Evolutionary conservation across 2,113 vertebrate species (phyloP).

Genomic region (Serilophus lunatus): DNA sequence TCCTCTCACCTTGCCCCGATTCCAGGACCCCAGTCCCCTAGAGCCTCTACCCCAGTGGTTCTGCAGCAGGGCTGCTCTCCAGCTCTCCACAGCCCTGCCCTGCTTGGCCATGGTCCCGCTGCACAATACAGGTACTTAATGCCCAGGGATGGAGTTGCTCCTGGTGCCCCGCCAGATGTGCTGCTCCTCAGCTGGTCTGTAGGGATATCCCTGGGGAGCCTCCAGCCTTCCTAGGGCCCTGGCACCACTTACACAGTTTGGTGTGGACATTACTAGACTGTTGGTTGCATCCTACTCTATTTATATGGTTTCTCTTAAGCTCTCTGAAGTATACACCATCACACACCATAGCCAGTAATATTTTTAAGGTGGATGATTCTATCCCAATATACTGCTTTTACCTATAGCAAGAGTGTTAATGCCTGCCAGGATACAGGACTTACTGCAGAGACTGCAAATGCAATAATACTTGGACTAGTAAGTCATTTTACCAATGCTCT

Average conservation of each 20-base stretch:
- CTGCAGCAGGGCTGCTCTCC: background rate
- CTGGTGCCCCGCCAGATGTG: background rate
- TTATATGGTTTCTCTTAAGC: background rate
- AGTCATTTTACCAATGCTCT: slow-evolving; percentile 22
- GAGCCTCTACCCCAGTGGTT: background rate
- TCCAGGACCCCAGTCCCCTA: background rate
- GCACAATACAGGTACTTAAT: background rate
- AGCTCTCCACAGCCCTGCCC: background rate
- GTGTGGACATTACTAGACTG: background rate
- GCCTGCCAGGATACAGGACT: background rate
- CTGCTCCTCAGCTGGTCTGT: background rate
- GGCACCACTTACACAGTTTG: background rate
- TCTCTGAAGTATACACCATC: background rate
- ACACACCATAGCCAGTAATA: background rate
- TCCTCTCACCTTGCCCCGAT: background rate
- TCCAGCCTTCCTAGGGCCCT: background rate
- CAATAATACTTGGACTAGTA: background rate
- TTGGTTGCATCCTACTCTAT: background rate
- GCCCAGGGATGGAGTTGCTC: background rate
- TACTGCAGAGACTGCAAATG: background rate
- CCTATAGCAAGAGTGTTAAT: background rate
- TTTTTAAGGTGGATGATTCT: background rate
- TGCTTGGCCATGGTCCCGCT: accelerated
- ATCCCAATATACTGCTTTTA: background rate
- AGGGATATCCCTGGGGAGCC: background rate